These are phyloP conservation scores for Perdita meconis DNA, from an alignment of 2,888 invertebrate species.

Conservation along the genomic window DNA sequence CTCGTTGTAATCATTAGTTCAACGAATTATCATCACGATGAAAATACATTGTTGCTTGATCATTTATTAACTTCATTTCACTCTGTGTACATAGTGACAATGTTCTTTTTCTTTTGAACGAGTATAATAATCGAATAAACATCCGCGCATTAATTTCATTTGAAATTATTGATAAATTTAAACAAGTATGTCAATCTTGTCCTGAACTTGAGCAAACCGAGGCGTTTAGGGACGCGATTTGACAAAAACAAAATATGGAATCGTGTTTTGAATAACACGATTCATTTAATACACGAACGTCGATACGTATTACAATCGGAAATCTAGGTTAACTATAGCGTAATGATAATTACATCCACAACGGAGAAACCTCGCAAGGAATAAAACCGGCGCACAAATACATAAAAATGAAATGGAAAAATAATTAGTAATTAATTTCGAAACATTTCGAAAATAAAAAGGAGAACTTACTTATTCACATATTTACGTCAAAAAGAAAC, in stretches of 20 bases:
- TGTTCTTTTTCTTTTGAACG: background rate
- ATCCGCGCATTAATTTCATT: slow-evolving; percentile 16
- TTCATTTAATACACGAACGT: slow-evolving; percentile 21
- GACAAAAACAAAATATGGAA: slow-evolving; percentile 7
- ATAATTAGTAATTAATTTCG: background rate
- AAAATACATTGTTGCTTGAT: no score
- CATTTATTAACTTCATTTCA: background rate
- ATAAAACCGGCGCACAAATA: slow-evolving; percentile 8
- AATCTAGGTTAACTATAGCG: slow-evolving; percentile 62
- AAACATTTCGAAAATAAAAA: slow-evolving; percentile 17
- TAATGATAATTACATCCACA: slow-evolving; percentile 23
- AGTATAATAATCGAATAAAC: slow-evolving; percentile 8
- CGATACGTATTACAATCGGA: slow-evolving; percentile 20
- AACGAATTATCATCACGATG: background rate
- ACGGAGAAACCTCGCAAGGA: slow-evolving; percentile 5
- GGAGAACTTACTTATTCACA: slow-evolving; percentile 78
- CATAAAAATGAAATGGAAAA: background rate
- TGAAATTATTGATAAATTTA: slow-evolving; percentile 25
- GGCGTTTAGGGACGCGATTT: slow-evolving; percentile 7
- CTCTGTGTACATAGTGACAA: background rate
- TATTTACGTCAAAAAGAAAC: slow-evolving; percentile 76
- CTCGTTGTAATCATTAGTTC: background rate
- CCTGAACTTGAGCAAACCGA: background rate
- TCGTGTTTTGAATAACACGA: slow-evolving; percentile 5
- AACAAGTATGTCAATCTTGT: slow-evolving; percentile 22